Percentiles rank a stretch among this genome's conserved stretches.
phyloP scores from a whole-genome alignment of 1,140 invertebrate species.

The Cherax destructor region DNA sequence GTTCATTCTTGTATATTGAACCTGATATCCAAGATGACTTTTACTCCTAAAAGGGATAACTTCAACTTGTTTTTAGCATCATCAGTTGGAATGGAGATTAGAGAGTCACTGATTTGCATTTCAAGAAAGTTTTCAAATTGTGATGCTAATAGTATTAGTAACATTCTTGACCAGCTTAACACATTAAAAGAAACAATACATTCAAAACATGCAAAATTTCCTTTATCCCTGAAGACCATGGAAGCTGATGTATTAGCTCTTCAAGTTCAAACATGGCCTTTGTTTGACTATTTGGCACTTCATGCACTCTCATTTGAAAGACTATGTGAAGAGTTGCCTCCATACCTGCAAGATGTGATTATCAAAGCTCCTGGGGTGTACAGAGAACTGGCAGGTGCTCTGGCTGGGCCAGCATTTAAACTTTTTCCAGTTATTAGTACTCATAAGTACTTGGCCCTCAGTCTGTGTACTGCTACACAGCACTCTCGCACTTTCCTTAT shows the following conservation, averaged over 20 bases:
- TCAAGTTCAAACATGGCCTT: slow-evolving; percentile 52
- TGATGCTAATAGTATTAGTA: background rate
- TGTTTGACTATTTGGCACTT: slow-evolving; percentile 38
- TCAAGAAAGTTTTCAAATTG: slow-evolving; percentile 20
- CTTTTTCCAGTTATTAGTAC: slow-evolving; percentile 14
- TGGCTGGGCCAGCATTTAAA: slow-evolving; percentile 40
- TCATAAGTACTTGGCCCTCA: slow-evolving; percentile 40
- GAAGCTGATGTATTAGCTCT: slow-evolving; percentile 16
- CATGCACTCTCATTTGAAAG: background rate
- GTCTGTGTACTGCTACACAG: slow-evolving; percentile 27
- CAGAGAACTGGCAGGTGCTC: slow-evolving; percentile 9
- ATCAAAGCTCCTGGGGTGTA: slow-evolving; percentile 41
- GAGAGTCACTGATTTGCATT: slow-evolving; percentile 24
- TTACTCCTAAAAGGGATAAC: slow-evolving; percentile 31
- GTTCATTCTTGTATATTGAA: slow-evolving; percentile 32
- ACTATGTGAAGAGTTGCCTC: background rate
- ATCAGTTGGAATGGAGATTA: slow-evolving; percentile 13
- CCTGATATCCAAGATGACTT: slow-evolving; percentile 19
- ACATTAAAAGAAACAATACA: slow-evolving; percentile 22
- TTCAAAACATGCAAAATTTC: slow-evolving; percentile 2
- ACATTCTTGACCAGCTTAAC: slow-evolving; percentile 25
- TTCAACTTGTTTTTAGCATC: slow-evolving; percentile 53
- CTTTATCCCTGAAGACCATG: background rate
- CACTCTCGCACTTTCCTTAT: slow-evolving; percentile 21
- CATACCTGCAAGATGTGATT: slow-evolving; percentile 1